Evolutionary conservation across 1,140 invertebrate genomes (phyloP).

Genomic region (Apis florea): DNA sequence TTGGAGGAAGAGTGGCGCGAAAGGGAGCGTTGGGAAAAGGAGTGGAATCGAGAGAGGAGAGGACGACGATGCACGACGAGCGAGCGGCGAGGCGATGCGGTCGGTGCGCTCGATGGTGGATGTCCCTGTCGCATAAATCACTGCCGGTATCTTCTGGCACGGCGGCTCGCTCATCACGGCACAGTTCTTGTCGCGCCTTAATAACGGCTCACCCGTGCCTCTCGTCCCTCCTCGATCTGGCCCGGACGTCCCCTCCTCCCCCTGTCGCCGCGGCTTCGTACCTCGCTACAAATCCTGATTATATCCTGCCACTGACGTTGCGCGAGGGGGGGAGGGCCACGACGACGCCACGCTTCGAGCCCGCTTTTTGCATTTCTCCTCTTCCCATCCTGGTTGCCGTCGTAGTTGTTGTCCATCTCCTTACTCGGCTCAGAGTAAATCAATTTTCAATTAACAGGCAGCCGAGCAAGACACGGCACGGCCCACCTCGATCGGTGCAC

Average conservation of each 20-base stretch:
- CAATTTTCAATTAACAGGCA: conserved; percentile 80
- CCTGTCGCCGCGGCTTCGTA: conserved; percentile 21
- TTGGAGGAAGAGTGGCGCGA: no score
- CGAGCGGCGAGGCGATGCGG: conserved; percentile 12
- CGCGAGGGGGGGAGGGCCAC: no score
- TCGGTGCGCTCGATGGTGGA: conserved; percentile 64
- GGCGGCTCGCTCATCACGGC: conserved; percentile 77
- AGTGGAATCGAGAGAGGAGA: no score
- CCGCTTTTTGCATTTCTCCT: conserved; percentile 79
- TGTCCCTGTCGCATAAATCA: conserved; percentile 79
- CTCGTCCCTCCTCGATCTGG: conserved; percentile 38
- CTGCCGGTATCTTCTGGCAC: conserved; percentile 77
- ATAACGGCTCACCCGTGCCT: conserved; percentile 77
- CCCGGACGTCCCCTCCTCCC: conserved; percentile 30
- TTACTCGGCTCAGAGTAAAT: conserved; percentile 78
- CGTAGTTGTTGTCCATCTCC: no score
- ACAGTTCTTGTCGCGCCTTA: conserved; percentile 81
- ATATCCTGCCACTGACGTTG: conserved; percentile 80
- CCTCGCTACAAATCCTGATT: conserved; percentile 81
- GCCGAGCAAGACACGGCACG: conserved; percentile 56
- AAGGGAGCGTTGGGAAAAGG: no score
- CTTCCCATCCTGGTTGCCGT: neutral
- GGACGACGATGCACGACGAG: conserved; percentile 47
- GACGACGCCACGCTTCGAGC: conserved; percentile 75
- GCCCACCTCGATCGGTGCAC: no score